Percentiles rank a stretch among this genome's conserved stretches.
Evolutionary conservation across 2,797 vertebrate species (phyloP).

Genomic region (Hylomyscus alleni): DNA sequence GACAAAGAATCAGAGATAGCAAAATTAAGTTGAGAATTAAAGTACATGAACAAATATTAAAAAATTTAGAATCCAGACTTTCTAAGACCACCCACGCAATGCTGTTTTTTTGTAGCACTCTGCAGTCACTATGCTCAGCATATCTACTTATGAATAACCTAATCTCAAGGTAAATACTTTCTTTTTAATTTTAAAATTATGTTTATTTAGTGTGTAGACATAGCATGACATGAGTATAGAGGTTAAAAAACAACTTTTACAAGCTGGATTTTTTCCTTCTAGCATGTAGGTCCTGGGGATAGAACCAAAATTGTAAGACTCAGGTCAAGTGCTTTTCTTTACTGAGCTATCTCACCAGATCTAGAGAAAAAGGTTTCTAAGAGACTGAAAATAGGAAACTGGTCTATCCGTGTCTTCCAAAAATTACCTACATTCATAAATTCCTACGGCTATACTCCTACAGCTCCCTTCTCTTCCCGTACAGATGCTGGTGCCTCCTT

Average conservation of each 20-base stretch:
- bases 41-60: background rate
- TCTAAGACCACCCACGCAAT: background rate
- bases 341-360: background rate
- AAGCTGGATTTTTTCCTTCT: background rate
- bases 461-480: background rate
- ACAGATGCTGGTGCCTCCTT: background rate
- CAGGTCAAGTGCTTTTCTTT: background rate
- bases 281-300: background rate
- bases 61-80: background rate
- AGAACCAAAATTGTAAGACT: background rate
- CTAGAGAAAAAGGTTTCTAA: background rate
- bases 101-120: background rate
- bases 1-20: background rate
- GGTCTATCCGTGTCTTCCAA: background rate
- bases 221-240: background rate
- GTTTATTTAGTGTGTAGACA: background rate
- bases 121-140: background rate
- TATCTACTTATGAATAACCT: background rate
- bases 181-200: background rate
- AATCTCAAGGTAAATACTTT: background rate
- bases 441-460: background rate
- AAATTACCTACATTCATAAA: background rate
- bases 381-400: background rate
- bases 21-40: background rate
- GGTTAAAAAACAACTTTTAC: background rate